phyloP scores from a whole-genome alignment of 2,888 invertebrate species.

The Agrilus cyanescens region DNA sequence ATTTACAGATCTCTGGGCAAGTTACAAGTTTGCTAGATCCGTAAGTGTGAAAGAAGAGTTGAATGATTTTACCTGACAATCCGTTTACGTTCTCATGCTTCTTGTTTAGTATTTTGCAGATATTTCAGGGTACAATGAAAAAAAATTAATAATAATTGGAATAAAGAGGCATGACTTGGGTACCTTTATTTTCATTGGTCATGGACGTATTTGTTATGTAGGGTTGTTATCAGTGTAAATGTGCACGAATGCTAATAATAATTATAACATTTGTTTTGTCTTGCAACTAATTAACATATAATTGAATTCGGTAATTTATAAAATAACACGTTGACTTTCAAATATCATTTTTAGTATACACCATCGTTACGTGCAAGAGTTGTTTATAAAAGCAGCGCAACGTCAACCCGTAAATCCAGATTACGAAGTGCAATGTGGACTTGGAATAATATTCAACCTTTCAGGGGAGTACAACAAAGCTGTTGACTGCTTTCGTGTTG shows the following conservation, averaged over 20 bases:
- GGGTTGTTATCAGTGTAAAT: too few species aligned
- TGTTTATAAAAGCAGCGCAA: conserved; percentile 71
- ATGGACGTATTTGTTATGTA: too few species aligned
- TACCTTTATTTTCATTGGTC: too few species aligned
- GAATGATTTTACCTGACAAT: neutral
- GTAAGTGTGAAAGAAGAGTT: conserved; percentile 28
- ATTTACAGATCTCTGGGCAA: conserved; percentile 37
- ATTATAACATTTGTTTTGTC: too few species aligned
- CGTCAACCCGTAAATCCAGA: conserved; percentile 63
- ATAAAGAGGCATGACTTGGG: too few species aligned
- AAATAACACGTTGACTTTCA: too few species aligned
- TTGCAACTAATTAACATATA: too few species aligned
- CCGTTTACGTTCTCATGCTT: conserved; percentile 1
- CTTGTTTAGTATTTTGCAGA: conserved; percentile 1
- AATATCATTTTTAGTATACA: neutral
- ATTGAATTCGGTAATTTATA: too few species aligned
- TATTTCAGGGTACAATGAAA: too few species aligned
- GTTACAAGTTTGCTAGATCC: conserved; percentile 38
- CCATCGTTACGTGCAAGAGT: conserved; percentile 45
- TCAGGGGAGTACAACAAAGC: conserved; percentile 93
- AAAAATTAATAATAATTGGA: too few species aligned
- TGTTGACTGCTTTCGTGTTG: conserved; percentile 88
- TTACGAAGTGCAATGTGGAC: conserved; percentile 83
- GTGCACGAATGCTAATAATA: too few species aligned
- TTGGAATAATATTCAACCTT: conserved; percentile 91